Evolutionary conservation across 1,140 invertebrate genomes (phyloP).

Genomic region (Drosophila repletoides): DNA sequence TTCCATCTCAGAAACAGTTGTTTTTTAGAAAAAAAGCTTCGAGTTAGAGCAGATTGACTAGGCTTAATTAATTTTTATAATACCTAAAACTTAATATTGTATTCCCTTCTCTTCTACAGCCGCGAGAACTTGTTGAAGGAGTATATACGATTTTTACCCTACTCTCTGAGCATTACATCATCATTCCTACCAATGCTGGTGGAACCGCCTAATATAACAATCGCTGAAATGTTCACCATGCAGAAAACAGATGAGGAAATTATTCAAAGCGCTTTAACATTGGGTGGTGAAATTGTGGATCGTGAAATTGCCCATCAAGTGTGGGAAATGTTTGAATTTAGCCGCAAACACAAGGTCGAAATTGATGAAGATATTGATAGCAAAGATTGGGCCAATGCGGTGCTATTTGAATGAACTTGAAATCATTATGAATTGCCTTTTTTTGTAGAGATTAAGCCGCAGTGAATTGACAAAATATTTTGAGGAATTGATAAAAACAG

Average conservation of each 20-base stretch:
- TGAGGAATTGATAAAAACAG: no score
- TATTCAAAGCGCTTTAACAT: conserved; percentile 18
- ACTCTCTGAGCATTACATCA: conserved; percentile 40
- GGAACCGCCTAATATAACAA: conserved; percentile 22
- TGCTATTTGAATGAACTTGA: not conserved
- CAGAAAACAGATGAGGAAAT: conserved; percentile 32
- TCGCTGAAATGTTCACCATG: conserved; percentile 39
- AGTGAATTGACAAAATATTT: not conserved
- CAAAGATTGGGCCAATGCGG: conserved; percentile 1
- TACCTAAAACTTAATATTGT: not conserved
- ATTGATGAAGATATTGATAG: conserved; percentile 60
- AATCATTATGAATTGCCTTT: conserved; percentile 1
- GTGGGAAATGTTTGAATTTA: conserved; percentile 64
- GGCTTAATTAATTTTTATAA: not conserved
- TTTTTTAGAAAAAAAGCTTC: no score
- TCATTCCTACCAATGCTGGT: conserved; percentile 56
- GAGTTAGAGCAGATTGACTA: not conserved
- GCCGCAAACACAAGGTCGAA: conserved; percentile 39
- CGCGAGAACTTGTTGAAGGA: conserved; percentile 57
- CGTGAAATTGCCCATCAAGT: conserved; percentile 67
- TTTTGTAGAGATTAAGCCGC: not conserved
- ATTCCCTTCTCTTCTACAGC: conserved; percentile 26
- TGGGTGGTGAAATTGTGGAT: conserved; percentile 64
- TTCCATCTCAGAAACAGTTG: no score
- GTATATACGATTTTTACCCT: conserved; percentile 67